phyloP scores from a whole-genome alignment of 1,140 invertebrate genomes.

The Streblospio benedicti region DNA sequence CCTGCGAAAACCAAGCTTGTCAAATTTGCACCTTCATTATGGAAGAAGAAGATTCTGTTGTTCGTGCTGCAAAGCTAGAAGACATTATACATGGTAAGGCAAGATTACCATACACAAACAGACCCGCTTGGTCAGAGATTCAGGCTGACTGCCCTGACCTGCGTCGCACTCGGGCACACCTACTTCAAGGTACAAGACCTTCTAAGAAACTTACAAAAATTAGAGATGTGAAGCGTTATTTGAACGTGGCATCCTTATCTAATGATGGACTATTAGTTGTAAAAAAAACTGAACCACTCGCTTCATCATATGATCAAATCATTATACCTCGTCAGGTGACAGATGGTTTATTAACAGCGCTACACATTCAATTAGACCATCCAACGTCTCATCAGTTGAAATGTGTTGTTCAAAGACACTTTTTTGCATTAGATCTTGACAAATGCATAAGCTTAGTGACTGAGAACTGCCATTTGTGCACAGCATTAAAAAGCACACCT shows the following conservation, averaged over 20 bases:
- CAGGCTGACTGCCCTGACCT: conserved; percentile 21
- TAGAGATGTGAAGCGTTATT: conserved; percentile 19
- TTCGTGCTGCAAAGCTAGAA: background rate
- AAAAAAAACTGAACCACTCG: conserved; percentile 1
- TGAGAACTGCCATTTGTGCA: conserved; percentile 14
- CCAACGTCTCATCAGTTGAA: conserved; percentile 14
- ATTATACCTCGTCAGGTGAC: conserved; percentile 19
- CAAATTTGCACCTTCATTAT: background rate
- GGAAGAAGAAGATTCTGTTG: background rate
- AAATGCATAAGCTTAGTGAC: conserved; percentile 6
- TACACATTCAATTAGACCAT: conserved; percentile 21
- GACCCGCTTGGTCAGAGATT: conserved; percentile 14
- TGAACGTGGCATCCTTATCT: conserved; percentile 17
- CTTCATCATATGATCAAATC: conserved; percentile 4
- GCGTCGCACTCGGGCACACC: conserved; percentile 19
- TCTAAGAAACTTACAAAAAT: conserved; percentile 22
- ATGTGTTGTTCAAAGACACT: conserved; percentile 12
- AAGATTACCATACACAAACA: conserved; percentile 17
- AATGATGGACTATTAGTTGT: conserved; percentile 25
- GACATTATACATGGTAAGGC: too few species aligned
- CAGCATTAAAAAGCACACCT: conserved; percentile 8
- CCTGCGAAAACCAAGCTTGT: conserved; percentile 12
- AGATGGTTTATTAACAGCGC: conserved; percentile 20
- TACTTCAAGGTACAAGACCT: conserved; percentile 21
- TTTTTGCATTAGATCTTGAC: conserved; percentile 22